Conservation (phyloP, 2,888 invertebrate species). For the Dynastes maya region DNA sequence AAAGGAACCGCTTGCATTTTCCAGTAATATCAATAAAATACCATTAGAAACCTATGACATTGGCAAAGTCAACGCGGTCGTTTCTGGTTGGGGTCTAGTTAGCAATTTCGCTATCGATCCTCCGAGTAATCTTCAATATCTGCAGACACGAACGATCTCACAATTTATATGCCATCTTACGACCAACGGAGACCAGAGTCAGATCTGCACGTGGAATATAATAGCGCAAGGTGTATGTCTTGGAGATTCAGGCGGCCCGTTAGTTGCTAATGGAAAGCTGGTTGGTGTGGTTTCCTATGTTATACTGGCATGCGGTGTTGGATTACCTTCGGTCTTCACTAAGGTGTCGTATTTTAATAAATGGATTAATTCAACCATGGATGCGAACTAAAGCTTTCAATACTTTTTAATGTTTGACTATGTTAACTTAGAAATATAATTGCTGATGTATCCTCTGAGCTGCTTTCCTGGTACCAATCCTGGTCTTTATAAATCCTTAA, state of each 20-base stretch:
- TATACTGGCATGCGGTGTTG: conserved; percentile 71
- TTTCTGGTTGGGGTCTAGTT: conserved; percentile 2
- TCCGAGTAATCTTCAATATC: not conserved
- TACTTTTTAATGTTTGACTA: too few relatives aligned
- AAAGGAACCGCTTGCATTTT: not conserved
- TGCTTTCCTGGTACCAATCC: too few relatives aligned
- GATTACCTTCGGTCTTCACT: conserved; percentile 73
- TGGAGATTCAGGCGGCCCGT: conserved; percentile 71
- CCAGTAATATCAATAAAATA: not conserved
- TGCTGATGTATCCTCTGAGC: too few relatives aligned
- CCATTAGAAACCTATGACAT: not conserved
- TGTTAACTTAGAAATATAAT: too few relatives aligned
- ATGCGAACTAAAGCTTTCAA: too few relatives aligned
- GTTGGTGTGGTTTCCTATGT: conserved; percentile 27
- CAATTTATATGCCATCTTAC: not conserved
- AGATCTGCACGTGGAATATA: not conserved
- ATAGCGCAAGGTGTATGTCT: conserved; percentile 76
- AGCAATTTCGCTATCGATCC: not conserved
- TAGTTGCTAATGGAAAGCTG: conserved; percentile 64
- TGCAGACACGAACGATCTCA: not conserved
- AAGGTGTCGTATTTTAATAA: conserved; percentile 58
- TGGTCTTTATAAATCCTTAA: too few relatives aligned
- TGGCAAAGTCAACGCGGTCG: not conserved
- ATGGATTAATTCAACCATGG: conserved; percentile 12
- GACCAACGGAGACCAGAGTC: too few relatives aligned